These are phyloP conservation scores for Drosophila saltans DNA, from an alignment of 1,140 invertebrate species.

Conservation along the genomic window DNA sequence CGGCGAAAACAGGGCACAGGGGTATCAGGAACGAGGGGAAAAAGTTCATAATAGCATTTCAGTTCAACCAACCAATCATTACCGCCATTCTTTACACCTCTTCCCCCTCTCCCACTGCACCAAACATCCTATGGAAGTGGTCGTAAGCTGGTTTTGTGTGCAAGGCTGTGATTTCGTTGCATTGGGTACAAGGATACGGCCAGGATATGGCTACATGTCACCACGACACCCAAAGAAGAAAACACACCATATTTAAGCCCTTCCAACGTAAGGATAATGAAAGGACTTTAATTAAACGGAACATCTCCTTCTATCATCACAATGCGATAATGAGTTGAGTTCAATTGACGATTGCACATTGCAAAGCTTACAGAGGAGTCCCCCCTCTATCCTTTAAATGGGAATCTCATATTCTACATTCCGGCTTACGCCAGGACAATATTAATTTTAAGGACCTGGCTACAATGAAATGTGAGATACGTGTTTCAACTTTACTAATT, in stretches of 20 bases:
- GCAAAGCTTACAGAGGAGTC: background rate
- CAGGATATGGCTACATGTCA: background rate
- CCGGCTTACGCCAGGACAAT: too few species aligned
- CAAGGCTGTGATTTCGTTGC: slow-evolving; percentile 3
- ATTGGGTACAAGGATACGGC: background rate
- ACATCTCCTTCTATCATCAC: background rate
- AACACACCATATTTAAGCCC: slow-evolving; percentile 1
- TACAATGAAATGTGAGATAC: too few species aligned
- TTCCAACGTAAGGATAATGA: slow-evolving; percentile 2
- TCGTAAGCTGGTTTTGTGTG: background rate
- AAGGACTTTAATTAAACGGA: slow-evolving; percentile 7
- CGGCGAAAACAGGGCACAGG: background rate
- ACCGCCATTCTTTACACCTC: background rate
- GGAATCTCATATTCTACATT: too few species aligned
- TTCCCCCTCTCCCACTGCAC: background rate
- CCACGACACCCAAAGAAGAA: background rate
- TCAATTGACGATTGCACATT: background rate
- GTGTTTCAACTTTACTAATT: too few species aligned
- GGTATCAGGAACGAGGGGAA: background rate
- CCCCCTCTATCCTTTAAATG: too few species aligned
- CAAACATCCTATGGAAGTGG: background rate
- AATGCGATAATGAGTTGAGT: background rate
- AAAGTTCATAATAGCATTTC: slow-evolving; percentile 65
- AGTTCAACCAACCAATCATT: slow-evolving; percentile 11
- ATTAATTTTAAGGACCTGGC: too few species aligned